phyloP scores from a whole-genome alignment of 2,797 vertebrate species.

The Cygnus olor region DNA sequence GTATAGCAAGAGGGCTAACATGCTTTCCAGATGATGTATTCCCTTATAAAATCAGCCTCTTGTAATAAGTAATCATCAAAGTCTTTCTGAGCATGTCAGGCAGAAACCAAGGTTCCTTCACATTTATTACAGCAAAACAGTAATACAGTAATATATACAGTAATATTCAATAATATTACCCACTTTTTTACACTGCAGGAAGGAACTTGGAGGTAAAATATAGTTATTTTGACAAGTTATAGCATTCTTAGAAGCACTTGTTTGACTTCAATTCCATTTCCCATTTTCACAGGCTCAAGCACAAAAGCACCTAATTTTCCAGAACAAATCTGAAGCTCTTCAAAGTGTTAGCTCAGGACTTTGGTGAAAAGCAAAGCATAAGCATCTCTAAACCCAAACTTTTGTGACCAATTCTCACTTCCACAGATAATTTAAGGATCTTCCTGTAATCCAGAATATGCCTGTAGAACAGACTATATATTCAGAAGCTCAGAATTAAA shows the following conservation, averaged over 20 bases:
- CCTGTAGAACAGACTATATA: neutral
- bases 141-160: neutral
- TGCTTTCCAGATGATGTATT: neutral
- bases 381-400: neutral
- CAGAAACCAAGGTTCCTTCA: neutral
- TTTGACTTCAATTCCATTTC: neutral
- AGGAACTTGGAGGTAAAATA: neutral
- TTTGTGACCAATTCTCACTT: neutral
- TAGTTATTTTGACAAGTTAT: constrained; percentile 7
- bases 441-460: neutral
- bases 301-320: neutral
- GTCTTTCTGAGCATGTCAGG: neutral
- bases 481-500: neutral
- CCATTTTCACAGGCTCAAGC: neutral
- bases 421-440: neutral
- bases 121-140: neutral
- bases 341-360: neutral
- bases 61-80: neutral
- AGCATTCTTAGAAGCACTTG: neutral
- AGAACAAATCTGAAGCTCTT: neutral
- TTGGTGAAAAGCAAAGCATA: neutral
- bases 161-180: neutral
- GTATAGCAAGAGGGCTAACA: neutral
- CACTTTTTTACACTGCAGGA: neutral
- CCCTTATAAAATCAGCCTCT: neutral